Conservation (phyloP, 2,888 invertebrate species). For the Galeruca laticollis region DNA sequence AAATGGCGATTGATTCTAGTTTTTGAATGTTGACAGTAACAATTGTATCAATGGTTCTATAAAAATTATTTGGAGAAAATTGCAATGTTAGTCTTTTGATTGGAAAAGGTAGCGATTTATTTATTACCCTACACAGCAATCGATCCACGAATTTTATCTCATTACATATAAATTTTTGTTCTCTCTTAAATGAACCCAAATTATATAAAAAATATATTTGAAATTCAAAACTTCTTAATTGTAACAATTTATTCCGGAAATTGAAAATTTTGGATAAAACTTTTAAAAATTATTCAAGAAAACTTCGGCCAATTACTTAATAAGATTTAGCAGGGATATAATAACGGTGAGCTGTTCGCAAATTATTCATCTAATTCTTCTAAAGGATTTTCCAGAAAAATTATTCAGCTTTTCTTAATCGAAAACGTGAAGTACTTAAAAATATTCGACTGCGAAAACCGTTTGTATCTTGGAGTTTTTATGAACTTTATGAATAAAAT, state of each 20-base stretch:
- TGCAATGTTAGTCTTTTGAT: no score
- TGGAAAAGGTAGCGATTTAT: no score
- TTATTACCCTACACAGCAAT: no score
- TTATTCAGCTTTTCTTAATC: neutral
- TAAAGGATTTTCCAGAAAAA: neutral
- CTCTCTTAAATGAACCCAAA: no score
- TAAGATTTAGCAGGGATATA: constrained; percentile 17
- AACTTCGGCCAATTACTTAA: constrained; percentile 14
- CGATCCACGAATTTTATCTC: no score
- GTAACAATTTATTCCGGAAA: neutral
- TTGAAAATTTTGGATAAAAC: neutral
- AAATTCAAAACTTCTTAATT: neutral
- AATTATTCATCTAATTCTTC: constrained; percentile 6
- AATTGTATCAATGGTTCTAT: no score
- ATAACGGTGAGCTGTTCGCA: neutral
- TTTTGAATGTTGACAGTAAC: no score
- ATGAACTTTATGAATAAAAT: neutral
- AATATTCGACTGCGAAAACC: neutral
- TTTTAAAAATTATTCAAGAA: constrained; percentile 1
- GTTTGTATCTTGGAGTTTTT: neutral
- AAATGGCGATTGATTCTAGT: no score
- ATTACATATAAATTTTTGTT: no score
- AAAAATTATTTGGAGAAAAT: no score
- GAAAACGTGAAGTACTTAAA: neutral
- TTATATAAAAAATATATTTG: no score